Percentiles rank a stretch among this genome's conserved stretches.
phyloP scores from a whole-genome alignment of 2,888 invertebrate genomes.

The Sisyra terminalis region DNA sequence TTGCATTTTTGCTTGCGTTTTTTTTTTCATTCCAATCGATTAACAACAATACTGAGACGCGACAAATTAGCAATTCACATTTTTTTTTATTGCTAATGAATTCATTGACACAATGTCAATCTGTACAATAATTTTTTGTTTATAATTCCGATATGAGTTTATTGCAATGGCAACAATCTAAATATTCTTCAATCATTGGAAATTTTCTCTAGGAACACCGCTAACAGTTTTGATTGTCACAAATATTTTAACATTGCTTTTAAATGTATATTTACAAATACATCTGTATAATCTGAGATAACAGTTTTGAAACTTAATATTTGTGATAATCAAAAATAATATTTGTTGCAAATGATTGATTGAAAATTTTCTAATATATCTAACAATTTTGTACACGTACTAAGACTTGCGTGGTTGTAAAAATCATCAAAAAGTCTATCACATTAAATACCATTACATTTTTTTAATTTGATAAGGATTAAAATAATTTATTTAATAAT shows the following conservation, averaged over 20 bases:
- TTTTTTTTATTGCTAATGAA: conserved; percentile 1
- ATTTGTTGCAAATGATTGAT: conserved; percentile 23
- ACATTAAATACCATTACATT: conserved; percentile 30
- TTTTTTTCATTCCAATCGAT: background rate
- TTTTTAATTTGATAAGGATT: conserved; percentile 8
- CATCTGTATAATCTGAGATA: conserved; percentile 18
- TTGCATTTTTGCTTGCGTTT: background rate
- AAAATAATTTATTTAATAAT: conserved; percentile 3
- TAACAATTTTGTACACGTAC: conserved; percentile 32
- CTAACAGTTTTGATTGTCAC: too few relatives aligned
- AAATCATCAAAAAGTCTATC: conserved; percentile 52
- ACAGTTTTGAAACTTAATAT: background rate
- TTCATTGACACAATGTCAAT: background rate
- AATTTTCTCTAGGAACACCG: too few relatives aligned
- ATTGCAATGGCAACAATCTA: too few relatives aligned
- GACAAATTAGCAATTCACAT: too few relatives aligned
- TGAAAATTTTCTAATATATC: conserved; percentile 23
- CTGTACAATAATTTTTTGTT: background rate
- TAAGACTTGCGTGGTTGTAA: conserved; percentile 44
- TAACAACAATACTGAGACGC: too few relatives aligned
- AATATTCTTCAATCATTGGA: too few relatives aligned
- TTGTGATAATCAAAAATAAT: background rate
- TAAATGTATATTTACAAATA: conserved; percentile 28
- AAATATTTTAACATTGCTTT: too few relatives aligned
- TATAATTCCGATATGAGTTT: background rate